Evolutionary conservation across 2,888 invertebrate genomes (phyloP).

Genomic region (Drosophila birchii): DNA sequence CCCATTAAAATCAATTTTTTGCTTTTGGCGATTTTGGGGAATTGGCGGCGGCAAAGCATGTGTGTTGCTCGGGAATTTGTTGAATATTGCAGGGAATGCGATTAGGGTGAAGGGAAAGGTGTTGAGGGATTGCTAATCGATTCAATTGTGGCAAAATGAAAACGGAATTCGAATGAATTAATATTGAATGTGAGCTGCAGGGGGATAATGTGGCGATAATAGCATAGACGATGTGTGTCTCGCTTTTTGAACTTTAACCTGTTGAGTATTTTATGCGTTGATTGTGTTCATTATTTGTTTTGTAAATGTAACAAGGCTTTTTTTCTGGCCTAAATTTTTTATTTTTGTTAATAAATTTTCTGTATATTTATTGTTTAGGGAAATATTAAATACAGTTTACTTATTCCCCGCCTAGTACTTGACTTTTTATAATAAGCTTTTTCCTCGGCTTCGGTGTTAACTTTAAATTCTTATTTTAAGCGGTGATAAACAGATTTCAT

Average conservation of each 20-base stretch:
- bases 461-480: constrained; percentile 30
- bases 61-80: not conserved
- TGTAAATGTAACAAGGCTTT: not conserved
- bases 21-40: not conserved
- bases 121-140: constrained; percentile 39
- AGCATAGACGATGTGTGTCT: not conserved
- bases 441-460: constrained; percentile 3
- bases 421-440: constrained; percentile 5
- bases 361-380: not conserved
- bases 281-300: not conserved
- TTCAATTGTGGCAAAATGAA: constrained; percentile 29
- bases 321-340: not conserved
- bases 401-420: not conserved
- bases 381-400: not conserved
- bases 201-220: not conserved
- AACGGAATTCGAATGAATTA: constrained; percentile 16
- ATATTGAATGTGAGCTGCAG: constrained; percentile 9
- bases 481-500: constrained; percentile 32
- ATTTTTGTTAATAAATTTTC: too few relatives aligned
- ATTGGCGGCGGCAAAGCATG: not conserved
- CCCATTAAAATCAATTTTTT: constrained; percentile 70
- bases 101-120: constrained; percentile 21
- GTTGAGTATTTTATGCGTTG: constrained; percentile 4
- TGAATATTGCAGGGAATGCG: constrained; percentile 14
- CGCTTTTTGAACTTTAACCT: constrained; percentile 11